These are phyloP conservation scores for Nycteola revayana DNA, from an alignment of 2,888 invertebrate species.

Conservation along the genomic window DNA sequence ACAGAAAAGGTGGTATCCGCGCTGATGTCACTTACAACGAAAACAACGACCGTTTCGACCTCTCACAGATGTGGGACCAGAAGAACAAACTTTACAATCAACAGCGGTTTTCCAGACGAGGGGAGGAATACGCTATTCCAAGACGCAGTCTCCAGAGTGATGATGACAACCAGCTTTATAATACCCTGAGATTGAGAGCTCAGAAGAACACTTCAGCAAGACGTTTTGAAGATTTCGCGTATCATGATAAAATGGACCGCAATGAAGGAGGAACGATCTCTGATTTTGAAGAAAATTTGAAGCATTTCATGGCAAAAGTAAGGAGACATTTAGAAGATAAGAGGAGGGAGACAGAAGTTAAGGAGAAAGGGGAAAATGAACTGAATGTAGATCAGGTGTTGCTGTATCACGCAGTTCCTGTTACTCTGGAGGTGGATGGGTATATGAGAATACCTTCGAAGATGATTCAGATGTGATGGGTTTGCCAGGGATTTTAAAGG, in stretches of 20 bases:
- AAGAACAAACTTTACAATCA: conserved; percentile 28
- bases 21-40: conserved; percentile 57
- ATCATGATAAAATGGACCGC: conserved; percentile 37
- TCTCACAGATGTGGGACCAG: conserved; percentile 39
- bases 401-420: conserved; percentile 52
- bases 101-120: background rate
- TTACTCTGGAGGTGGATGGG: conserved; percentile 50
- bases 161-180: background rate
- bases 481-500: too few relatives aligned
- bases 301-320: conserved; percentile 20
- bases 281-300: conserved; percentile 39
- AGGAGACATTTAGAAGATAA: background rate
- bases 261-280: conserved; percentile 18
- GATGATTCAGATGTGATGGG: too few relatives aligned
- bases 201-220: too few relatives aligned
- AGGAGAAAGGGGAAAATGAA: conserved; percentile 1
- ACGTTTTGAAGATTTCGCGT: conserved; percentile 26
- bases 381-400: conserved; percentile 28
- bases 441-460: conserved; percentile 40
- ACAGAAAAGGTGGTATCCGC: conserved; percentile 24
- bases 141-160: conserved; percentile 9
- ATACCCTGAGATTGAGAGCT: background rate
- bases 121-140: background rate
- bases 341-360: too few relatives aligned
- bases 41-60: conserved; percentile 55